A percentile compares a stretch with the other conserved stretches of the same genome.
These are phyloP conservation scores for Podargus strigoides DNA, from an alignment of 2,797 vertebrate species.

Conservation along the genomic window DNA sequence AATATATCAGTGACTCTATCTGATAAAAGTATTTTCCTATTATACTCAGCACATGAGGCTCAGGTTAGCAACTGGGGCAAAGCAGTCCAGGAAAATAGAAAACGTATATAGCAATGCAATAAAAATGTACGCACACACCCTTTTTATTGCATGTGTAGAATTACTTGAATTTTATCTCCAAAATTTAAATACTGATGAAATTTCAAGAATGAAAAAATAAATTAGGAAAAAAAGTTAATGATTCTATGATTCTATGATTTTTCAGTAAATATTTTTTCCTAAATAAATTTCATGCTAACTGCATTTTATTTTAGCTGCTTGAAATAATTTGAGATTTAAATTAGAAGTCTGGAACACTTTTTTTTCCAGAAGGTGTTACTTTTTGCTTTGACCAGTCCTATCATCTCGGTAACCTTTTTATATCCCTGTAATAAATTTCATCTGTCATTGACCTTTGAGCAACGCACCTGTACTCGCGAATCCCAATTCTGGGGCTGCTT, in stretches of 20 bases:
- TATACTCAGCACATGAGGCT: background rate
- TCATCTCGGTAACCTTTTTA: background rate
- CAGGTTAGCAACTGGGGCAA: conserved; percentile 20
- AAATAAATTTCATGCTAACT: background rate
- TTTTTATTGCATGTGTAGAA: background rate
- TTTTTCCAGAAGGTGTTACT: background rate
- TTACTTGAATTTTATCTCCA: background rate
- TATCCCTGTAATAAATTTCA: background rate
- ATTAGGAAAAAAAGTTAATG: background rate
- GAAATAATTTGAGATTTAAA: background rate
- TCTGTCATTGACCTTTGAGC: background rate
- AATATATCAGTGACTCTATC: background rate
- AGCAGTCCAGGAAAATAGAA: background rate
- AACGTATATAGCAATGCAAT: background rate
- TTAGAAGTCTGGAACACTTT: background rate
- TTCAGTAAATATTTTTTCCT: background rate
- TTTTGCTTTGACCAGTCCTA: background rate
- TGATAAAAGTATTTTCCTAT: background rate
- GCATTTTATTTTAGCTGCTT: background rate
- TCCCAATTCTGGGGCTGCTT: background rate
- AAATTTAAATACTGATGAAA: background rate
- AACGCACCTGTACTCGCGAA: background rate
- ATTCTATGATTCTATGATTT: too few species aligned
- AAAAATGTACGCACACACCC: background rate
- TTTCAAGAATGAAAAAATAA: background rate